phyloP scores from a whole-genome alignment of 2,888 invertebrate species.

The Tolmerus cingulatus region DNA sequence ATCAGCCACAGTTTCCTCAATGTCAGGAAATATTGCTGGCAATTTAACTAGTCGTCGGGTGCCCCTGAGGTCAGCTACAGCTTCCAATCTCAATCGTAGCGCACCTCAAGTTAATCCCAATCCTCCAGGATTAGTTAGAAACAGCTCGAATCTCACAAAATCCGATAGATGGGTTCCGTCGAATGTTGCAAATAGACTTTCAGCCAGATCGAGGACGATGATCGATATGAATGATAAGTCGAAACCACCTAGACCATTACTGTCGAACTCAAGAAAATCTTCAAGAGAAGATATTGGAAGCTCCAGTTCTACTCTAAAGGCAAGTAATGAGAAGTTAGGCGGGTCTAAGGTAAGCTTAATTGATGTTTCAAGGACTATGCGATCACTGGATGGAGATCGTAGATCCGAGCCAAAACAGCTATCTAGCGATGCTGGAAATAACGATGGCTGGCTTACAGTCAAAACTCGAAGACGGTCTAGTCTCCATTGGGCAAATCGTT shows the following conservation, averaged over 20 bases:
- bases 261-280: slow-evolving; percentile 51
- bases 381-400: slow-evolving; percentile 52
- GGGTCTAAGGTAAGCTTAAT: slow-evolving; percentile 57
- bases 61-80: slow-evolving; percentile 18
- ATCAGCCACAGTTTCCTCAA: neutral
- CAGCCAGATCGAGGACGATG: slow-evolving; percentile 62
- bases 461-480: slow-evolving; percentile 76
- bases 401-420: slow-evolving; percentile 59
- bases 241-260: slow-evolving; percentile 40
- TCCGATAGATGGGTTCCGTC: slow-evolving; percentile 54
- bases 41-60: neutral
- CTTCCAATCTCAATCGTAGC: slow-evolving; percentile 23
- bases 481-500: slow-evolving; percentile 78
- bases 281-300: slow-evolving; percentile 60
- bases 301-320: slow-evolving; percentile 62
- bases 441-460: slow-evolving; percentile 91
- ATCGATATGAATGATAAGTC: slow-evolving; percentile 57
- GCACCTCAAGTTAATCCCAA: neutral
- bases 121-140: neutral
- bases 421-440: slow-evolving; percentile 53
- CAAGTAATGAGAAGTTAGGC: slow-evolving; percentile 60
- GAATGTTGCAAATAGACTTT: slow-evolving; percentile 58
- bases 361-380: slow-evolving; percentile 48
- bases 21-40: neutral
- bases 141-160: slow-evolving; percentile 48